A percentile compares a stretch with the other conserved stretches of the same genome.
phyloP scores from a whole-genome alignment of 1,140 invertebrate species.

The Zaprionus africanus region DNA sequence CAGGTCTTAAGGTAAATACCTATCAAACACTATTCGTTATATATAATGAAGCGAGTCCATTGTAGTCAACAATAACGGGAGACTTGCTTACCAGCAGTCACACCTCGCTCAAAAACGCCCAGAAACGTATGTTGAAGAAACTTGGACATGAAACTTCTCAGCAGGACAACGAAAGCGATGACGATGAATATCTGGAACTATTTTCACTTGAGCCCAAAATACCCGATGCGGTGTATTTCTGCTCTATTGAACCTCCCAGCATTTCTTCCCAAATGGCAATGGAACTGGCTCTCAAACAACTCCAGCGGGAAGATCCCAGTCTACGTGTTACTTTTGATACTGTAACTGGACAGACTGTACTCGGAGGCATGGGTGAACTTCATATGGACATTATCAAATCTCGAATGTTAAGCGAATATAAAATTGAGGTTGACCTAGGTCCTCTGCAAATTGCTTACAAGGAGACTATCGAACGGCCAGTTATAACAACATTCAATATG shows the following conservation, averaged over 20 bases:
- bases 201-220: slow-evolving; percentile 88
- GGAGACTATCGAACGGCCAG: slow-evolving; percentile 88
- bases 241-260: slow-evolving; percentile 97
- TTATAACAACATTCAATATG: slow-evolving; percentile 86
- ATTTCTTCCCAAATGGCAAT: slow-evolving; percentile 90
- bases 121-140: slow-evolving; percentile 85
- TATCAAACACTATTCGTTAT: background rate
- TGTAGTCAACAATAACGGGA: slow-evolving; percentile 90
- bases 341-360: slow-evolving; percentile 94
- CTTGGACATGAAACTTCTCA: background rate
- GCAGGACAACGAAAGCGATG: slow-evolving; percentile 45
- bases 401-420: slow-evolving; percentile 94
- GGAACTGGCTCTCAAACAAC: slow-evolving; percentile 92
- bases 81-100: slow-evolving; percentile 91
- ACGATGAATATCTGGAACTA: slow-evolving; percentile 60
- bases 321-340: slow-evolving; percentile 90
- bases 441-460: slow-evolving; percentile 97
- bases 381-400: slow-evolving; percentile 98
- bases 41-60: background rate
- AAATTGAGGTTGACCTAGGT: slow-evolving; percentile 96
- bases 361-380: slow-evolving; percentile 98
- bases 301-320: slow-evolving; percentile 97
- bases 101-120: slow-evolving; percentile 86
- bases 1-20: slow-evolving; percentile 90
- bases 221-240: slow-evolving; percentile 98